Conservation (phyloP, 2,888 invertebrate species). For the Tenthredo scrophulariae region DNA sequence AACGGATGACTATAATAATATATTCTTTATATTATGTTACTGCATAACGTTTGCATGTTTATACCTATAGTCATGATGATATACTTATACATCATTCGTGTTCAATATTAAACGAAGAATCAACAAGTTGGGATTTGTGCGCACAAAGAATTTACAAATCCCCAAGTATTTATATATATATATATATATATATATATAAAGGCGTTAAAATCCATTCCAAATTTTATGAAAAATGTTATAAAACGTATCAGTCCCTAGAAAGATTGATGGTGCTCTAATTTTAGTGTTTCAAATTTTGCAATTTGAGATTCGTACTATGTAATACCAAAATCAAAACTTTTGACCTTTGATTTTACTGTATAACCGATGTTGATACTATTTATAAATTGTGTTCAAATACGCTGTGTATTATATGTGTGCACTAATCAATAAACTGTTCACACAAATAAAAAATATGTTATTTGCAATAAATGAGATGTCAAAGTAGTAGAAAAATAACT, state of each 20-base stretch:
- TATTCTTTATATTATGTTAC: not conserved
- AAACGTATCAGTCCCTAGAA: constrained; percentile 36
- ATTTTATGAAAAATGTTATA: constrained; percentile 27
- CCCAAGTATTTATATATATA: constrained; percentile 24
- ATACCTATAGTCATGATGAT: not conserved
- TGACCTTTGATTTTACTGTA: constrained; percentile 56
- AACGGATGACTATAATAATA: not conserved
- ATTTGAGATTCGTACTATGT: constrained; percentile 33
- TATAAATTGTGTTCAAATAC: constrained; percentile 1
- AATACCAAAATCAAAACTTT: constrained; percentile 55
- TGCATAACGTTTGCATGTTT: not conserved
- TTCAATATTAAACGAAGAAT: not conserved
- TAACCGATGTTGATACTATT: constrained; percentile 23
- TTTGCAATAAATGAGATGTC: not conserved
- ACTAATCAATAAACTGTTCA: constrained; percentile 32
- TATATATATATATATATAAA: constrained; percentile 36
- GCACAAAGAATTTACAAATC: constrained; percentile 22
- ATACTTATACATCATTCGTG: not conserved
- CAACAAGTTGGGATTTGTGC: not conserved
- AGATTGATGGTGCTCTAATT: constrained; percentile 27
- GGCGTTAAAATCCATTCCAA: constrained; percentile 34
- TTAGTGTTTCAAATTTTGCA: constrained; percentile 16
- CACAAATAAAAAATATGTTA: not conserved
- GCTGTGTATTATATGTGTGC: constrained; percentile 22
- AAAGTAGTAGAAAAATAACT: not conserved